A percentile compares a stretch with the other conserved stretches of the same genome.
phyloP scores from a whole-genome alignment of 2,113 vertebrate genomes.

The Megaptera novaeangliae region DNA sequence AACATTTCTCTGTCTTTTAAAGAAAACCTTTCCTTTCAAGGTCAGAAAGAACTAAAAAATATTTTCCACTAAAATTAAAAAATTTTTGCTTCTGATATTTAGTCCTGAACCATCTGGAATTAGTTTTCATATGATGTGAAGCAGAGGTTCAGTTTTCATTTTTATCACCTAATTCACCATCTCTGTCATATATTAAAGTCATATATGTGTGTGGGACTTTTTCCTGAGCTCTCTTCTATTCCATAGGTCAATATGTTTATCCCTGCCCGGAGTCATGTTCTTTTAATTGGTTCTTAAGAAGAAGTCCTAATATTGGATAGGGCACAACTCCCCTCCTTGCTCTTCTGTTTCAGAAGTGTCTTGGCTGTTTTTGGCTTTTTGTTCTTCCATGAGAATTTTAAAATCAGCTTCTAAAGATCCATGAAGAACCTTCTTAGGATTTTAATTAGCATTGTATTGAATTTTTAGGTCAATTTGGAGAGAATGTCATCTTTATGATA shows the following conservation, averaged over 20 bases:
- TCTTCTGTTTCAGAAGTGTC: neutral
- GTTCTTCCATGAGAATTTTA: neutral
- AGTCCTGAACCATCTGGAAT: neutral
- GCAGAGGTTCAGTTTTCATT: neutral
- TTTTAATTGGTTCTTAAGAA: neutral
- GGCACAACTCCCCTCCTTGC: neutral
- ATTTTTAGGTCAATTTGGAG: neutral
- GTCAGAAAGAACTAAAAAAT: neutral
- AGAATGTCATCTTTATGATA: neutral
- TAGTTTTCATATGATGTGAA: neutral
- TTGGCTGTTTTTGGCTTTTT: neutral
- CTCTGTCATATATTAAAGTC: neutral
- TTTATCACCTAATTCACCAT: neutral
- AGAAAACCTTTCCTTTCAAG: neutral
- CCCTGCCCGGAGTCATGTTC: neutral
- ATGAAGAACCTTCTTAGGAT: neutral
- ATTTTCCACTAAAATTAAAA: neutral
- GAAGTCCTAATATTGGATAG: neutral
- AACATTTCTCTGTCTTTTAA: neutral
- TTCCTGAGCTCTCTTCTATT: neutral
- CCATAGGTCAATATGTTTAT: neutral
- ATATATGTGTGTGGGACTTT: neutral
- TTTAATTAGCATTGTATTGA: neutral
- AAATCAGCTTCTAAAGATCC: neutral
- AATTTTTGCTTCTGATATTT: conserved; percentile 4